A percentile compares a stretch with the other conserved stretches of the same genome.
phyloP scores from a whole-genome alignment of 1,140 invertebrate species.

The Scylla paramamosain region DNA sequence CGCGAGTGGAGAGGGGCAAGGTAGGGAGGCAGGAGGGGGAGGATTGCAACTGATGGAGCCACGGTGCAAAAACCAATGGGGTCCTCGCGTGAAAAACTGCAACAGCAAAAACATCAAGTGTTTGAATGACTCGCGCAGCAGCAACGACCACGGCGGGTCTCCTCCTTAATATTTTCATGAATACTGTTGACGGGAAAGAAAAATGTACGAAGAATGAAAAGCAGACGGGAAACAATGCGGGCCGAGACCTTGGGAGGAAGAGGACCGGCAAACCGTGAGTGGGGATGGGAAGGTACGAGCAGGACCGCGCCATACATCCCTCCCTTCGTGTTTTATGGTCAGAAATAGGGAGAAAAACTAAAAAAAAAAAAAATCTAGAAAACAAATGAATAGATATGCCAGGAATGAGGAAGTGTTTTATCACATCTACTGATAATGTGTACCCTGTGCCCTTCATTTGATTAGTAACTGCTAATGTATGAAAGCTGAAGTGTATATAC shows the following conservation, averaged over 20 bases:
- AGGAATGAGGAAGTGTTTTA: too few species aligned
- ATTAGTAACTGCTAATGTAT: too few species aligned
- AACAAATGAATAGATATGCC: too few species aligned
- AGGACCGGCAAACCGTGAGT: not conserved
- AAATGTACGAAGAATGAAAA: constrained; percentile 60
- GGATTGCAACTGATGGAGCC: constrained; percentile 52
- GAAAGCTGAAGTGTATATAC: too few species aligned
- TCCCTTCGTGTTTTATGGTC: not conserved
- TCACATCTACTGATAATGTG: too few species aligned
- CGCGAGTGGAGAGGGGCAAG: not conserved
- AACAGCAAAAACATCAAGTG: constrained; percentile 68
- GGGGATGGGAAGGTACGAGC: not conserved
- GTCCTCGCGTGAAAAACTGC: constrained; percentile 58
- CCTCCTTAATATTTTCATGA: constrained; percentile 69
- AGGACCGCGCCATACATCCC: not conserved
- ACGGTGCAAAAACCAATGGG: constrained; percentile 33
- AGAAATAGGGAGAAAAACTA: not conserved
- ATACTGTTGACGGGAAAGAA: constrained; percentile 59
- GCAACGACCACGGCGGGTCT: constrained; percentile 32
- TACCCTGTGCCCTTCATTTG: too few species aligned
- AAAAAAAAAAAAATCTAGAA: not conserved
- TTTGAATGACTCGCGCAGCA: constrained; percentile 59
- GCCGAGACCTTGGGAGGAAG: constrained; percentile 29
- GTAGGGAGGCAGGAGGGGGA: not conserved
- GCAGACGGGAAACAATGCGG: constrained; percentile 44